Evolutionary conservation across 2,888 invertebrate genomes (phyloP).

Genomic region (Stenolophus ochropezus): DNA sequence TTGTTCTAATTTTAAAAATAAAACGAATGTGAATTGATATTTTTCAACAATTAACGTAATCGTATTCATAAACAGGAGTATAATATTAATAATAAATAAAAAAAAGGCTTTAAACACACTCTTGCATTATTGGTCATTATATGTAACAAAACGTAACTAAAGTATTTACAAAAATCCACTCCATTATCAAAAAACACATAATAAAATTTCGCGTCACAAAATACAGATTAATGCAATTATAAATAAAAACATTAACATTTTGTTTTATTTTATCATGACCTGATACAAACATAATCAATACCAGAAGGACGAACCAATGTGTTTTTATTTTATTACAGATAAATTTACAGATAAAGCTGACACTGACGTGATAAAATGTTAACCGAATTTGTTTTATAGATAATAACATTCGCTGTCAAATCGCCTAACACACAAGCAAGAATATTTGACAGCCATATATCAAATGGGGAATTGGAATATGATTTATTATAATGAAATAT

Average conservation of each 20-base stretch:
- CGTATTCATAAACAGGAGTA: no score
- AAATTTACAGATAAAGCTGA: neutral
- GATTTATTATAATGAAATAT: neutral
- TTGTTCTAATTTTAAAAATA: no score
- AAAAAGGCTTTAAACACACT: no score
- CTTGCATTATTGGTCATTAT: no score
- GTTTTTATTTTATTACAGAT: neutral
- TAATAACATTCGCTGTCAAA: neutral
- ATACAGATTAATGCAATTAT: neutral
- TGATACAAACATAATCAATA: neutral
- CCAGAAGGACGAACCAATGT: neutral
- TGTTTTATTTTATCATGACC: neutral
- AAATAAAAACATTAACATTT: neutral
- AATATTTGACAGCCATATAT: neutral
- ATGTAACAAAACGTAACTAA: no score
- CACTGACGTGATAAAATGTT: neutral
- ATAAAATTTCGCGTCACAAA: no score
- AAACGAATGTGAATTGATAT: no score
- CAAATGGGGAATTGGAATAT: no score
- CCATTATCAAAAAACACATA: no score
- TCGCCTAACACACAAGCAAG: neutral
- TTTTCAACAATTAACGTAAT: no score
- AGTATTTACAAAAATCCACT: no score
- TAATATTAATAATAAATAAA: neutral
- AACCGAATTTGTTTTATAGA: neutral